Evolutionary conservation across 2,113 vertebrate genomes (phyloP).

Genomic region (Vireo altiloquus): DNA sequence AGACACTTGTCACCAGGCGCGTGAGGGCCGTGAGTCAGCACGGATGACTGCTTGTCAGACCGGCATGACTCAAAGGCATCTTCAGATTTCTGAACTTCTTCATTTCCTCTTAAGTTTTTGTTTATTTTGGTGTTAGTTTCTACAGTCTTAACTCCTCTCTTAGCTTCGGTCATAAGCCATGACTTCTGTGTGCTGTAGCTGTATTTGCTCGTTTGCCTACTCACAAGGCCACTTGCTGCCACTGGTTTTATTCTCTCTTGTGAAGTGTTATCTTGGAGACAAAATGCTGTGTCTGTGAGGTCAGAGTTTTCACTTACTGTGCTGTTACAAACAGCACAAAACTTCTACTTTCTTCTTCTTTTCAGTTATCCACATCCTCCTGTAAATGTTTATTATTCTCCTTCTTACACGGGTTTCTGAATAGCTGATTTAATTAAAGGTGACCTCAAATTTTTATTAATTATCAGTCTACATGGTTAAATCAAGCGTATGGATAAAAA

Average conservation of each 20-base stretch:
- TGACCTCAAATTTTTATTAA: background rate
- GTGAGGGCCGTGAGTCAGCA: background rate
- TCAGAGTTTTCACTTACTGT: background rate
- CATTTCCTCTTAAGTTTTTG: background rate
- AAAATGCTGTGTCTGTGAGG: background rate
- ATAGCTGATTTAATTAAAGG: background rate
- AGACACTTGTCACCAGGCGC: accelerated
- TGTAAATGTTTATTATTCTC: background rate
- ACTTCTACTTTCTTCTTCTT: background rate
- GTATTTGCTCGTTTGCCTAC: background rate
- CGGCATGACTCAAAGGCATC: background rate
- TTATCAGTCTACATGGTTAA: background rate
- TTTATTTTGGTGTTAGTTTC: background rate
- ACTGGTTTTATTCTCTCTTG: background rate
- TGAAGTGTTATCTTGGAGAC: background rate
- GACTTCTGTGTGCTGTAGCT: background rate
- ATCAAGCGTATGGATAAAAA: background rate
- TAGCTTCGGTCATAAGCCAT: background rate
- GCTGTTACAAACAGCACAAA: background rate
- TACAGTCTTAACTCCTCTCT: background rate
- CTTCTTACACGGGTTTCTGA: background rate
- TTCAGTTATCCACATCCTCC: background rate
- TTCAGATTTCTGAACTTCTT: background rate
- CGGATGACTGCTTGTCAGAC: background rate
- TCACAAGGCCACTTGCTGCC: background rate